These are phyloP conservation scores for Epiblema foenella DNA, from an alignment of 2,888 invertebrate species.

Conservation along the genomic window DNA sequence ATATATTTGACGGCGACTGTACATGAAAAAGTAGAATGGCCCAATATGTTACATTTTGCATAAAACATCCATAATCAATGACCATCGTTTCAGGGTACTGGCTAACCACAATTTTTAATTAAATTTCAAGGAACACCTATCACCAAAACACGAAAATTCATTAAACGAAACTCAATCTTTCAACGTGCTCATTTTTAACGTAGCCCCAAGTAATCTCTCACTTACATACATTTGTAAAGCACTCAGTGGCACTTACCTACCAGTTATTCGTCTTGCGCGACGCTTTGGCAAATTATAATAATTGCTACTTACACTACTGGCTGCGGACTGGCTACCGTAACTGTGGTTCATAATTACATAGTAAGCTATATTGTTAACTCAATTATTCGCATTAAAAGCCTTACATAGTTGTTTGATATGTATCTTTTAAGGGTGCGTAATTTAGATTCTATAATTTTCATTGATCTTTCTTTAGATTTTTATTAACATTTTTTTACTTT, in stretches of 20 bases:
- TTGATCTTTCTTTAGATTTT: background rate
- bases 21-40: too few relatives aligned
- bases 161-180: constrained; percentile 17
- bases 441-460: constrained; percentile 11
- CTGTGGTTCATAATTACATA: constrained; percentile 37
- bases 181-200: constrained; percentile 22
- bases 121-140: constrained; percentile 6
- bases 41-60: background rate
- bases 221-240: constrained; percentile 35
- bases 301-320: constrained; percentile 33
- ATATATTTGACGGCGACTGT: too few relatives aligned
- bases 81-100: too few relatives aligned
- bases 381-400: constrained; percentile 30
- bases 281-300: constrained; percentile 37
- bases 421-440: constrained; percentile 15
- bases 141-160: constrained; percentile 11
- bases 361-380: constrained; percentile 36
- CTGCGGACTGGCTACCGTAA: constrained; percentile 30
- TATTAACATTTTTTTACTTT: background rate
- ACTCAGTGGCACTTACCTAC: constrained; percentile 42
- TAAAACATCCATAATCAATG: background rate
- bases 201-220: constrained; percentile 33
- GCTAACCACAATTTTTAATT: background rate
- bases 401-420: constrained; percentile 26
- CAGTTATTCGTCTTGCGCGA: constrained; percentile 38